A percentile compares a stretch with the other conserved stretches of the same genome.
These are phyloP conservation scores for Mizuhopecten yessoensis DNA, from an alignment of 1,140 invertebrate species.

Conservation along the genomic window DNA sequence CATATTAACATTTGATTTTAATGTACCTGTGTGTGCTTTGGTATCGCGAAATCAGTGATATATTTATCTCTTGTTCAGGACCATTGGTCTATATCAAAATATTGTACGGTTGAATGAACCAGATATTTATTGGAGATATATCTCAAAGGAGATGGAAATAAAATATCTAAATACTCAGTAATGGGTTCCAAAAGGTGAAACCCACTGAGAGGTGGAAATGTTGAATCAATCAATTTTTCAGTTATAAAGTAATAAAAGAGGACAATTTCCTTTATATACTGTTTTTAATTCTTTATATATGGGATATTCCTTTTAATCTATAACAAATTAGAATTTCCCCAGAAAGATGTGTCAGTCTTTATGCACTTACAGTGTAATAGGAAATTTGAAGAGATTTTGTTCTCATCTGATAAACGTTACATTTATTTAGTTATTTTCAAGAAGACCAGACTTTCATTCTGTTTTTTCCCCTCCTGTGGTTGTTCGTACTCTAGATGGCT, in stretches of 20 bases:
- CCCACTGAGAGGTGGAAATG: not conserved
- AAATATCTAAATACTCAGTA: not conserved
- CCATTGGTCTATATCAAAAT: not conserved
- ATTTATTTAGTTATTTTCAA: not conserved
- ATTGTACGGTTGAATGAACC: slow-evolving; percentile 2
- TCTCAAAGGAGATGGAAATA: not conserved
- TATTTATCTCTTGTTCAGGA: not conserved
- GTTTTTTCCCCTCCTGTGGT: not conserved
- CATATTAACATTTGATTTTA: too few relatives aligned
- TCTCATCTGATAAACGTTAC: not conserved
- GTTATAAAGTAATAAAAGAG: not conserved
- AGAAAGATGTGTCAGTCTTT: not conserved
- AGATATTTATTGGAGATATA: not conserved
- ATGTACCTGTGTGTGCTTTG: not conserved
- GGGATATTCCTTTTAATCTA: not conserved
- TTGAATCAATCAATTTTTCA: not conserved
- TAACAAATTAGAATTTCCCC: not conserved
- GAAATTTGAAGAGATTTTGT: not conserved
- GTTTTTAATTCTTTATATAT: not conserved
- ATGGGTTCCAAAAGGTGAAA: not conserved
- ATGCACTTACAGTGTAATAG: not conserved
- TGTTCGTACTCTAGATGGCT: not conserved
- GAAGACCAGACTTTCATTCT: not conserved
- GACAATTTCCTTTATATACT: not conserved
- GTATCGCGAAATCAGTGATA: not conserved